These are phyloP conservation scores for Drosophila serrata DNA, from an alignment of 1,140 invertebrate genomes.

Conservation along the genomic window DNA sequence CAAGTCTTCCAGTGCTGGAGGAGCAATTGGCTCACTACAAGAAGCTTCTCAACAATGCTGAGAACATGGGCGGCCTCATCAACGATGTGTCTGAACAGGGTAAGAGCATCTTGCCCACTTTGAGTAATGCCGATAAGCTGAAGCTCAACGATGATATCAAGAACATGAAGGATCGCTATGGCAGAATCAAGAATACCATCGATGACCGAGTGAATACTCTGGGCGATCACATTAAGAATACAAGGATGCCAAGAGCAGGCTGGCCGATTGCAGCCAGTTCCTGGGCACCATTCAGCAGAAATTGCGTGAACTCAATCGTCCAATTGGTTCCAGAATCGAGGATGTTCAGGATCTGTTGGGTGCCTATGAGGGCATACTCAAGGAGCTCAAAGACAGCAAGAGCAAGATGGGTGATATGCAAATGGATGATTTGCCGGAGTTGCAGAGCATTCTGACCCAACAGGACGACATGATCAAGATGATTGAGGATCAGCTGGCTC, in stretches of 20 bases:
- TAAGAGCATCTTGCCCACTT: slow-evolving; percentile 91
- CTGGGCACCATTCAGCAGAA: slow-evolving; percentile 93
- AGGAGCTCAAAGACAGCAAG: slow-evolving; percentile 93
- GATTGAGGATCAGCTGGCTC: slow-evolving; percentile 94
- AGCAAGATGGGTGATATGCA: slow-evolving; percentile 92
- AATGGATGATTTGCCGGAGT: slow-evolving; percentile 90
- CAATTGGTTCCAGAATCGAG: slow-evolving; percentile 93
- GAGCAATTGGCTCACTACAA: slow-evolving; percentile 94
- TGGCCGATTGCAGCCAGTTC: slow-evolving; percentile 92
- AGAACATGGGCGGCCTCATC: slow-evolving; percentile 89
- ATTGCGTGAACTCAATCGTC: slow-evolving; percentile 92
- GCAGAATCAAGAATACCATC: slow-evolving; percentile 90
- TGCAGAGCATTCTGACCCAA: slow-evolving; percentile 92
- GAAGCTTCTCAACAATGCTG: slow-evolving; percentile 91
- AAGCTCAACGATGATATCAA: slow-evolving; percentile 92
- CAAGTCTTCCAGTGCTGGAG: slow-evolving; percentile 92
- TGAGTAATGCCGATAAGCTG: slow-evolving; percentile 94
- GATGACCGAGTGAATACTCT: slow-evolving; percentile 91
- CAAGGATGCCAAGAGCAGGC: slow-evolving; percentile 90
- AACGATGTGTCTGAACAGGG: slow-evolving; percentile 91
- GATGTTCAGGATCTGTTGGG: slow-evolving; percentile 92
- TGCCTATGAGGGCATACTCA: slow-evolving; percentile 92
- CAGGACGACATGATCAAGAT: slow-evolving; percentile 93
- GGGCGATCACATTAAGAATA: slow-evolving; percentile 92
- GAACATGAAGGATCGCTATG: slow-evolving; percentile 91